Percentiles rank a stretch among this genome's conserved stretches.
Evolutionary conservation across 23 tunicate species (phyloP).

Genomic region (Styela clava): DNA sequence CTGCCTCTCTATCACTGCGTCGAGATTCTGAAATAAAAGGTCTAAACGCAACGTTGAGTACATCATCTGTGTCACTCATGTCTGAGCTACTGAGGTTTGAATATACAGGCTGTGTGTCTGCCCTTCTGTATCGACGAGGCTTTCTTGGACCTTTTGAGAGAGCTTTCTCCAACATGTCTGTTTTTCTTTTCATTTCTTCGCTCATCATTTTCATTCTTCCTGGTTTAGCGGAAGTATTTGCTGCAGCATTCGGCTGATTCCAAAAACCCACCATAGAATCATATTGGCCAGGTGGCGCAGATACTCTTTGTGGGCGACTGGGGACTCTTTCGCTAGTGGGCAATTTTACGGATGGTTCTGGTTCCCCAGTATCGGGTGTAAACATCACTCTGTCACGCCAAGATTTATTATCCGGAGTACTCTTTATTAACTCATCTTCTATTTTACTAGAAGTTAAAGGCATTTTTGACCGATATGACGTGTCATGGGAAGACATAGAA

Average conservation of each 20-base stretch:
- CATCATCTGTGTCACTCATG: background rate
- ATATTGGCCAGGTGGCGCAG: background rate
- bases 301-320: background rate
- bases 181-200: constrained; percentile 59
- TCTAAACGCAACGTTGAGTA: background rate
- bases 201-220: constrained; percentile 33
- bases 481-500: constrained; percentile 2
- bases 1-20: too few species aligned
- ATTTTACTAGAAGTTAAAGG: too few species aligned
- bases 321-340: background rate
- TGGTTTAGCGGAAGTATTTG: background rate
- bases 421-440: background rate
- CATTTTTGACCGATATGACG: background rate
- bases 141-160: constrained; percentile 39
- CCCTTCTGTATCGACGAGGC: constrained; percentile 30
- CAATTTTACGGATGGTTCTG: background rate
- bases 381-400: background rate
- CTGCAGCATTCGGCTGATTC: background rate
- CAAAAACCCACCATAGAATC: background rate
- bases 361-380: background rate
- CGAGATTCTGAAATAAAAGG: background rate
- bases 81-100: constrained; percentile 6
- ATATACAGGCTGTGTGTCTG: constrained; percentile 35
- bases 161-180: constrained; percentile 48
- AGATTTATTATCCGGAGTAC: background rate